Conservation (phyloP, 2,888 invertebrate species). For the Lasiommata megera region DNA sequence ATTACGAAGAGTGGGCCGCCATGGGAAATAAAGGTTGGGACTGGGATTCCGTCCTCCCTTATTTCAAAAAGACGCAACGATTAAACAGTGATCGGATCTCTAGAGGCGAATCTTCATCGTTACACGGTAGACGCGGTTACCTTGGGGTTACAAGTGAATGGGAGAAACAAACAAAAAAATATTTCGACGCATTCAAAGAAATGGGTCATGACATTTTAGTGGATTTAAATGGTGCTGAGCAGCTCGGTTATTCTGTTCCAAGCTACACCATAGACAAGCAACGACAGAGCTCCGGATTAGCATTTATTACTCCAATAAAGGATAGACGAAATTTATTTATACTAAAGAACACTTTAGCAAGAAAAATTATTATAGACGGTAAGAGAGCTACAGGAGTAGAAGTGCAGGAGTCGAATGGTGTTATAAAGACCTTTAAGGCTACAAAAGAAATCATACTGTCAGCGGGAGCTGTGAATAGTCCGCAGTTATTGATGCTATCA, state of each 20-base stretch:
- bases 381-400: slow-evolving; percentile 47
- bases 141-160: slow-evolving; percentile 48
- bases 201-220: slow-evolving; percentile 44
- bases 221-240: slow-evolving; percentile 47
- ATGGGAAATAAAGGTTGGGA: slow-evolving; percentile 78
- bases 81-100: slow-evolving; percentile 35
- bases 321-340: slow-evolving; percentile 49
- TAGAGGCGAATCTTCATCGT: slow-evolving; percentile 48
- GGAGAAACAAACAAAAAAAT: slow-evolving; percentile 55
- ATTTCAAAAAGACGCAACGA: slow-evolving; percentile 52
- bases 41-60: slow-evolving; percentile 46
- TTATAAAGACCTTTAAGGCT: slow-evolving; percentile 32
- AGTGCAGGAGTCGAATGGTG: slow-evolving; percentile 37
- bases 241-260: slow-evolving; percentile 46
- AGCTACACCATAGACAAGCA: slow-evolving; percentile 40
- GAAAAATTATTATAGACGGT: slow-evolving; percentile 45
- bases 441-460: slow-evolving; percentile 53
- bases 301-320: slow-evolving; percentile 47
- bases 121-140: slow-evolving; percentile 42
- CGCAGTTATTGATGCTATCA: slow-evolving; percentile 57
- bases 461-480: slow-evolving; percentile 52
- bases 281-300: slow-evolving; percentile 44
- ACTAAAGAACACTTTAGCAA: slow-evolving; percentile 46
- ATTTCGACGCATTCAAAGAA: slow-evolving; percentile 47
- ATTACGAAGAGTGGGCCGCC: slow-evolving; percentile 85